Base-by-base conservation (phyloP, 2,888 invertebrate species). In the Creontiades dilutus region DNA sequence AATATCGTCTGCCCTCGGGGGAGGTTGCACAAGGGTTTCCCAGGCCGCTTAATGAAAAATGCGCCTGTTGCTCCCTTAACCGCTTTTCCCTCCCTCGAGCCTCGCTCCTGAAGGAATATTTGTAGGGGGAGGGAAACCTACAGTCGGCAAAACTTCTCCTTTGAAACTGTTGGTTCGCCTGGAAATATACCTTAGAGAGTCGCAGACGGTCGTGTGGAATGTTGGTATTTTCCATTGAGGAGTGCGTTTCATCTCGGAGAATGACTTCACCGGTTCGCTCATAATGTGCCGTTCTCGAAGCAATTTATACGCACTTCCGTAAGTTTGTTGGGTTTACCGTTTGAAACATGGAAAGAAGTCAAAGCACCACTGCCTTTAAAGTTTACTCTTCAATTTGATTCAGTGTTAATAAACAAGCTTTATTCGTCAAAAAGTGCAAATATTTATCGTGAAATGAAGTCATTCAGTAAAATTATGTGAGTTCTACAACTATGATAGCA, bases 1-100 rank as follows among this genome's bases (percentile, higher is more conserved):
- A 68, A 68, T 68, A 68, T 68, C 68, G 68, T 68, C 68, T 12
- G 68, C 23, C 68, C 68, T 19, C 27, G 23, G 68, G 23, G 68
- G 68, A n/a, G 68, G 68, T 23, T 68, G 12, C 68, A 68, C 68
- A 23, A 68, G 68, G 68, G 68, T 68, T 68, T 68, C 68, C n/a
- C 68, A 19, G 78, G 46, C n/a, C 78, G 37, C 78, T 78, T 78
- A 78, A 78, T 78, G 78, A 78, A 78, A 78, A 78, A 78, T 78
- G 37, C 78, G 78, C 78, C 78, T 55, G 55, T 82, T 82, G 48
- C 82, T 80, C 48, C 80, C 46, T n/a, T 47, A 46, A 80, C 48
- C 80, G 80, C 80, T 80, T 80, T 82, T 27, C 82, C 82, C 55
- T 16, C 23, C 14, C 46, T 37, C 80, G 80, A 80, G 46, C 68